Evolutionary conservation across 2,888 invertebrate species (phyloP).

Genomic region (Standfussiana lucernea): DNA sequence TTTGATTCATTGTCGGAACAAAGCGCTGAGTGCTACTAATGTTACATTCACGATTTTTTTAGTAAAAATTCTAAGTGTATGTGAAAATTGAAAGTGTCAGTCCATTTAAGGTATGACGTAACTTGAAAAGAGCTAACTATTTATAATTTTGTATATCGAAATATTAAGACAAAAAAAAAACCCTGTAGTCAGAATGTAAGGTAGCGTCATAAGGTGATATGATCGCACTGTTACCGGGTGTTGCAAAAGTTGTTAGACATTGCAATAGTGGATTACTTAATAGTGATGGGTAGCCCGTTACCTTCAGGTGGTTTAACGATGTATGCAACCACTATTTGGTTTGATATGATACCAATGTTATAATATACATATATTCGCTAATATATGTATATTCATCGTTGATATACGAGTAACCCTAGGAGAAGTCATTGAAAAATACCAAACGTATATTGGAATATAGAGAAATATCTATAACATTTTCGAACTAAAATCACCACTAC

Average conservation of each 20-base stretch:
- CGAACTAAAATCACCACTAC: no score
- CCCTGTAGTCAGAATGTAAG: neutral
- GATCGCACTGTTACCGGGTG: slow-evolving; percentile 32
- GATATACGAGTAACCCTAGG: neutral
- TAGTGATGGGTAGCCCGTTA: slow-evolving; percentile 61
- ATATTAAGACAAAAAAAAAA: neutral
- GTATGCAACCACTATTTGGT: slow-evolving; percentile 37
- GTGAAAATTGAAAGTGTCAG: slow-evolving; percentile 26
- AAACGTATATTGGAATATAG: neutral
- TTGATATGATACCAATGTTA: neutral
- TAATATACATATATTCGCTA: neutral
- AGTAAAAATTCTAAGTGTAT: slow-evolving; percentile 15
- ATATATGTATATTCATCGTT: neutral
- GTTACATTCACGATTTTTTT: slow-evolving; percentile 67
- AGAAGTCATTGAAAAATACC: neutral
- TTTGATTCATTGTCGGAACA: slow-evolving; percentile 85
- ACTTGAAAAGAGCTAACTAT: neutral
- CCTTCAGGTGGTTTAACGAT: slow-evolving; percentile 42
- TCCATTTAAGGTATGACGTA: neutral
- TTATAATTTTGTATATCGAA: neutral
- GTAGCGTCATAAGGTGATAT: slow-evolving; percentile 24
- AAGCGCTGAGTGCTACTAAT: slow-evolving; percentile 74
- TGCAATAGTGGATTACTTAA: slow-evolving; percentile 60
- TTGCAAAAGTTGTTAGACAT: slow-evolving; percentile 56
- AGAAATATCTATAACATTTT: neutral